Evolutionary conservation across 2,797 vertebrate genomes (phyloP).

Genomic region (Orientallactaga sibirica): DNA sequence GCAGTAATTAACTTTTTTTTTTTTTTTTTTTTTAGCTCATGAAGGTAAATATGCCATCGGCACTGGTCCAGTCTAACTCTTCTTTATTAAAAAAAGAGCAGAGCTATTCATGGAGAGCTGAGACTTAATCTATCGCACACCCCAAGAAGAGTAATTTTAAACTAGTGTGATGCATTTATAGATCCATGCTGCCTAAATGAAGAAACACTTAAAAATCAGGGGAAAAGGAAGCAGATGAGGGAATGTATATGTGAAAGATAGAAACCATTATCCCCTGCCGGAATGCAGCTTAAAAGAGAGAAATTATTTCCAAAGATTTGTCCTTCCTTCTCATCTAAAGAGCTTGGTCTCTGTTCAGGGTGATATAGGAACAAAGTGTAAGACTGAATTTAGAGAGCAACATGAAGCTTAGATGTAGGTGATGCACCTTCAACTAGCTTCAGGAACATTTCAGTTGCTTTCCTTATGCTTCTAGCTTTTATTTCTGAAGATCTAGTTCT

Average conservation of each 20-base stretch:
- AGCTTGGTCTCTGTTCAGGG: neutral
- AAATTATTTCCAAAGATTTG: neutral
- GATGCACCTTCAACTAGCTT: neutral
- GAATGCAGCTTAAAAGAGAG: neutral
- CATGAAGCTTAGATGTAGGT: neutral
- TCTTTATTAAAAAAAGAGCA: slow-evolving; percentile 86
- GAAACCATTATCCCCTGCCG: neutral
- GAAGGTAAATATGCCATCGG: slow-evolving; percentile 90
- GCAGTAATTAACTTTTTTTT: slow-evolving; percentile 92
- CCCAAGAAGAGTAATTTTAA: slow-evolving; percentile 76
- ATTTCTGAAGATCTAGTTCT: neutral
- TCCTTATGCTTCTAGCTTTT: neutral
- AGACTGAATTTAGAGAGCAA: neutral
- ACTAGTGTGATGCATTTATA: slow-evolving; percentile 53
- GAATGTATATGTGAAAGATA: slow-evolving; percentile 18
- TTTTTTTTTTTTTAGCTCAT: slow-evolving; percentile 84
- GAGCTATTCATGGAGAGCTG: slow-evolving; percentile 73
- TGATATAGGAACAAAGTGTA: neutral
- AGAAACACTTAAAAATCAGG: slow-evolving; percentile 54
- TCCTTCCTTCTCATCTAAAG: neutral
- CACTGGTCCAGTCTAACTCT: slow-evolving; percentile 83
- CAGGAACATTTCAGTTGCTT: neutral
- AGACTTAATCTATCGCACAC: slow-evolving; percentile 72
- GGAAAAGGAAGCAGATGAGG: neutral
- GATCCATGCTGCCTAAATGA: slow-evolving; percentile 49